Percentiles rank a stretch among this genome's conserved stretches.
phyloP scores from a whole-genome alignment of 2,797 vertebrate genomes.

The Hipposideros larvatus region DNA sequence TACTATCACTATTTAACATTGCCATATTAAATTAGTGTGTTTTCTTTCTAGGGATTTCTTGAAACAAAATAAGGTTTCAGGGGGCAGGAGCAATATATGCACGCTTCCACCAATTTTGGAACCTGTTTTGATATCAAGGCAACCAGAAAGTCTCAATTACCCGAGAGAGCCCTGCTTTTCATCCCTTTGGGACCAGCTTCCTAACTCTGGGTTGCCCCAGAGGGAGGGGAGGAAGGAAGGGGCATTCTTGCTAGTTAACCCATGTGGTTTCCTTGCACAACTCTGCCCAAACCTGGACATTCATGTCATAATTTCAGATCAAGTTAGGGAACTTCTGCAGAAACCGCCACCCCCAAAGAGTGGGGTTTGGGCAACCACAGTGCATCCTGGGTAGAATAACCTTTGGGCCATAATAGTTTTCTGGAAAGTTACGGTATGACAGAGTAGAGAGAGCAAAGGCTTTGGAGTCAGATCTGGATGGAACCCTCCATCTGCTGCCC shows the following conservation, averaged over 20 bases:
- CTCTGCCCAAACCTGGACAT: background rate
- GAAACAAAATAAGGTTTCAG: constrained; percentile 69
- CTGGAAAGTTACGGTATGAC: background rate
- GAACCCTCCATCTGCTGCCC: background rate
- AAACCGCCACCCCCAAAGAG: background rate
- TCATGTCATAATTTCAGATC: constrained; percentile 5
- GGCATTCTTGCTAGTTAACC: background rate
- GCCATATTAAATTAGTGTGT: constrained; percentile 67
- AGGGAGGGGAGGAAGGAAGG: background rate
- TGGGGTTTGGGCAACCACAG: background rate
- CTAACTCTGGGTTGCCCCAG: background rate
- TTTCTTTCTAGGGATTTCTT: constrained; percentile 79
- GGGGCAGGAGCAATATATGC: constrained; percentile 58
- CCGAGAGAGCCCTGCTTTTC: constrained; percentile 23
- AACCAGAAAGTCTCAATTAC: constrained; percentile 66
- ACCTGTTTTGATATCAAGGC: constrained; percentile 37
- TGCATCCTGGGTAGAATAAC: background rate
- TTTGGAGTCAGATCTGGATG: background rate
- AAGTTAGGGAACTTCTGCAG: constrained; percentile 15
- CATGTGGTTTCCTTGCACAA: constrained; percentile 32
- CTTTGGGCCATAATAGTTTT: background rate
- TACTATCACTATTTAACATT: constrained; percentile 72
- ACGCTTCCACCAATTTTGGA: constrained; percentile 58
- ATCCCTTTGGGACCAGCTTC: background rate
- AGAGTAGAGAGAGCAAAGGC: constrained; percentile 2